Evolutionary conservation across 2,888 invertebrate species (phyloP), one percentile per base, ranked within the genome.

Genomic region (Notodonta ziczac): DNA sequence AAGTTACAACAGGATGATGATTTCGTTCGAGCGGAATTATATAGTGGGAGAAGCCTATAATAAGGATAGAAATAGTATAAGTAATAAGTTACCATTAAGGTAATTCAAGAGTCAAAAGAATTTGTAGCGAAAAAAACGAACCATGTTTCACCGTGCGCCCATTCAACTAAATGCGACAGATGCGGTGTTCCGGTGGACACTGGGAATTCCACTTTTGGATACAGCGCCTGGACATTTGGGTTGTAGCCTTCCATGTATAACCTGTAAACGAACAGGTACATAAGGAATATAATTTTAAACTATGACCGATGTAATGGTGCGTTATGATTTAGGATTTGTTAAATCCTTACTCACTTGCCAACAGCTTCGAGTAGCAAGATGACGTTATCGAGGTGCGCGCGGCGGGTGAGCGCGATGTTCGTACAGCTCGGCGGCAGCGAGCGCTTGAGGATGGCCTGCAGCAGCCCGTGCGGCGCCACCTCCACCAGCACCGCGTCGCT

Each of bases 401-500:
- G 94, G 73, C 96, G 95, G 67, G 97, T 97, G 32, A 98, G 89
- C 0, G 97, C 94, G 52, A 97, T 93, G 78, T 96, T 96, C 6
- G 91, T 94, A 66, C 96, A 95, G 14, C 94, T 94, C 4, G 94
- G 78, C 39, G 90, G 87, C 35, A 98, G 86, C 0, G 97, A 96
- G 57, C 97, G 93, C 79, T 96, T 96, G 14, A 98, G 78, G 51
- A 84, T 83, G 8, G 84, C 81, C 60, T 98, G 98, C 61, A 98
- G 94, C 24, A 98, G 93, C 32, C 97, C 96, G 80, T 98, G 98
- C 0, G 98, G 98, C 0, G 98, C 98, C 66, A 98, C 95, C 87
- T 98, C 98, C 65, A 98, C 95, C 24, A 96, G 94, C 52, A 98
- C 94, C 0, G 98, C 97, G 80, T 97, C 95, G 32, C 94, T 90